A percentile compares a stretch with the other conserved stretches of the same genome.
These are phyloP conservation scores for Propsilocerus akamusi DNA, from an alignment of 1,140 invertebrate genomes.

Conservation along the genomic window DNA sequence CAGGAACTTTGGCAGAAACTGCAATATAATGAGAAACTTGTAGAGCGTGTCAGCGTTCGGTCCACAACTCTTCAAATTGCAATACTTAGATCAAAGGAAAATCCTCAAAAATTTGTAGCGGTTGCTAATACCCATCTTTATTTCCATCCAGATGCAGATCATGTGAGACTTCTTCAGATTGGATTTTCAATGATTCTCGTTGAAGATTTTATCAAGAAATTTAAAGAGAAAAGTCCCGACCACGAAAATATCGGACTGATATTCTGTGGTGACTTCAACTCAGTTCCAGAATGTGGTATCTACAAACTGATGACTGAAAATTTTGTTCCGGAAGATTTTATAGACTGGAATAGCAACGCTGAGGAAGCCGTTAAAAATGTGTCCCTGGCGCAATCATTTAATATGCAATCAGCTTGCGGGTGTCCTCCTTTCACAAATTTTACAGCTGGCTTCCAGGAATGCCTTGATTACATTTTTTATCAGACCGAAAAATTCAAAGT, in stretches of 20 bases:
- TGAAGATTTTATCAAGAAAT: constrained; percentile 27
- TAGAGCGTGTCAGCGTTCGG: constrained; percentile 36
- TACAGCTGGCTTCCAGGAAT: constrained; percentile 61
- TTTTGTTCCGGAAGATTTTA: constrained; percentile 33
- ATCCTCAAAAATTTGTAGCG: constrained; percentile 38
- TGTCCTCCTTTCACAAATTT: constrained; percentile 72
- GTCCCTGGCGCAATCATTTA: constrained; percentile 37
- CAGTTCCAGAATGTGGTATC: constrained; percentile 58
- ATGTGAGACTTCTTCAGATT: constrained; percentile 65
- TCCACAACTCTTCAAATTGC: constrained; percentile 40
- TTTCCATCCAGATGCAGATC: constrained; percentile 74
- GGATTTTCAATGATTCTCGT: constrained; percentile 40
- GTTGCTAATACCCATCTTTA: constrained; percentile 84
- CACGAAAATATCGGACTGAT: constrained; percentile 36
- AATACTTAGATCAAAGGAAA: constrained; percentile 38
- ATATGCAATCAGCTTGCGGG: constrained; percentile 50
- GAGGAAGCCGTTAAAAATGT: constrained; percentile 42
- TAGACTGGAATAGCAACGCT: constrained; percentile 54
- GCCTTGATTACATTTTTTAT: constrained; percentile 87
- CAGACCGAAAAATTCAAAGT: constrained; percentile 43
- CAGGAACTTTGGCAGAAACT: constrained; percentile 37
- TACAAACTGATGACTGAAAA: constrained; percentile 53
- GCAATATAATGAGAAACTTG: constrained; percentile 34
- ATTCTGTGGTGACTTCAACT: constrained; percentile 77
- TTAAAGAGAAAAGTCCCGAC: constrained; percentile 25